These are phyloP conservation scores for Hyposmocoma kahamanoa DNA, from an alignment of 1,140 invertebrate genomes.

Conservation along the genomic window DNA sequence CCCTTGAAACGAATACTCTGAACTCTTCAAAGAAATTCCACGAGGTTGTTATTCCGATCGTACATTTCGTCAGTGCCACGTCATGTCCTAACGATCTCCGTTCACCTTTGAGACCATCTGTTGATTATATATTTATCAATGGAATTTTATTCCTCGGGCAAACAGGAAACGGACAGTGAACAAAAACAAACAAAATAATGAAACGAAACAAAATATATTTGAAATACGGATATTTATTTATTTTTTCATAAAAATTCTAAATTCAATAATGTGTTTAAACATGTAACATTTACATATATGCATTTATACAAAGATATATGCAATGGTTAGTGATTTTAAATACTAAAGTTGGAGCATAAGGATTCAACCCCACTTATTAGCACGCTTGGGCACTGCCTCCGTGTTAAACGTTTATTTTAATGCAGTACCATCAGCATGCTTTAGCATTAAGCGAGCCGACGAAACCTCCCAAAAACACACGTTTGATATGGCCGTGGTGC, in stretches of 20 bases:
- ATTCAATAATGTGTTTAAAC: slow-evolving; percentile 74
- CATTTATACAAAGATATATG: slow-evolving; percentile 73
- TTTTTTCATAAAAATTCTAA: slow-evolving; percentile 74
- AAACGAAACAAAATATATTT: slow-evolving; percentile 65
- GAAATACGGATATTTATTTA: slow-evolving; percentile 74
- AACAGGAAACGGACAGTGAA: too few species aligned
- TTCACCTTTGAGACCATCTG: not conserved
- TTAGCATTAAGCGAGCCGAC: too few species aligned
- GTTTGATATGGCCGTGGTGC: too few species aligned
- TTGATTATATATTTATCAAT: not conserved
- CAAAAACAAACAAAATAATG: slow-evolving; percentile 28
- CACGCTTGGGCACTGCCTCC: too few species aligned
- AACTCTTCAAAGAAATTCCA: too few species aligned
- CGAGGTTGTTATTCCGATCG: too few species aligned
- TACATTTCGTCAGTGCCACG: not conserved
- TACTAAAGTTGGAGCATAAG: slow-evolving; percentile 70
- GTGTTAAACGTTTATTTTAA: too few species aligned
- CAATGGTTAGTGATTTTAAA: slow-evolving; percentile 70
- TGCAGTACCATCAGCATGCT: too few species aligned
- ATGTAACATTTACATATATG: slow-evolving; percentile 74
- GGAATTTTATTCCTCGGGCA: not conserved
- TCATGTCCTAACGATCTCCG: too few species aligned
- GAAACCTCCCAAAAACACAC: too few species aligned
- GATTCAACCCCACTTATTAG: too few species aligned
- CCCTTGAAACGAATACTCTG: too few species aligned